A percentile compares a stretch with the other conserved stretches of the same genome.
phyloP scores from a whole-genome alignment of 2,113 vertebrate genomes.

The Cyprinodon tularosa region DNA sequence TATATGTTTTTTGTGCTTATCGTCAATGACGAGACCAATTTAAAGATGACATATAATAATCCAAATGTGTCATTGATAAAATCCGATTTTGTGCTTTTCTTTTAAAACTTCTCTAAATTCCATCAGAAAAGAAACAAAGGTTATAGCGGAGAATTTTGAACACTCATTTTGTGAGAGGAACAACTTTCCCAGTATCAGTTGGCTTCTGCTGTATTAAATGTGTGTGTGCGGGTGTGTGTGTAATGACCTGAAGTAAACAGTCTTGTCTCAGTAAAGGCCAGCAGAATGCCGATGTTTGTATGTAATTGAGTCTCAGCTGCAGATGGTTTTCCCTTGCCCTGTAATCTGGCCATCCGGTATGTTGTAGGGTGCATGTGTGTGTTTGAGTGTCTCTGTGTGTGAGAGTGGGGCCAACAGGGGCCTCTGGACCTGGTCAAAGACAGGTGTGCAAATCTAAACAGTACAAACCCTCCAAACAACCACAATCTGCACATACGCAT shows the following conservation, averaged over 20 bases:
- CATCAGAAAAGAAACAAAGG: background rate
- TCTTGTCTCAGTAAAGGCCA: slow-evolving; percentile 67
- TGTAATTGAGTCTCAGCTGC: slow-evolving; percentile 76
- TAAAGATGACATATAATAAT: background rate
- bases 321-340: slow-evolving; percentile 73
- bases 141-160: background rate
- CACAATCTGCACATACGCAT: slow-evolving; percentile 1
- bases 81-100: background rate
- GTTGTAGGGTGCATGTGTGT: slow-evolving; percentile 23
- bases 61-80: background rate
- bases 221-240: slow-evolving; percentile 27
- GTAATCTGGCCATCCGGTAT: slow-evolving; percentile 77
- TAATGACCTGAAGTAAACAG: slow-evolving; percentile 68
- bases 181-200: background rate
- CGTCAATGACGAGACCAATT: background rate
- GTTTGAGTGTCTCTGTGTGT: slow-evolving; percentile 19
- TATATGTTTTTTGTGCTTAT: too few species aligned
- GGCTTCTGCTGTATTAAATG: slow-evolving; percentile 14
- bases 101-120: background rate
- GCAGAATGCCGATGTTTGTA: slow-evolving; percentile 73
- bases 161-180: background rate
- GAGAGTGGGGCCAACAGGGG: slow-evolving; percentile 39
- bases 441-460: slow-evolving; percentile 70
- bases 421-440: slow-evolving; percentile 65
- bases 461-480: slow-evolving; percentile 57